Base-by-base conservation (phyloP, 2,888 invertebrate genomes). In the Leptinotarsa haldemani region DNA sequence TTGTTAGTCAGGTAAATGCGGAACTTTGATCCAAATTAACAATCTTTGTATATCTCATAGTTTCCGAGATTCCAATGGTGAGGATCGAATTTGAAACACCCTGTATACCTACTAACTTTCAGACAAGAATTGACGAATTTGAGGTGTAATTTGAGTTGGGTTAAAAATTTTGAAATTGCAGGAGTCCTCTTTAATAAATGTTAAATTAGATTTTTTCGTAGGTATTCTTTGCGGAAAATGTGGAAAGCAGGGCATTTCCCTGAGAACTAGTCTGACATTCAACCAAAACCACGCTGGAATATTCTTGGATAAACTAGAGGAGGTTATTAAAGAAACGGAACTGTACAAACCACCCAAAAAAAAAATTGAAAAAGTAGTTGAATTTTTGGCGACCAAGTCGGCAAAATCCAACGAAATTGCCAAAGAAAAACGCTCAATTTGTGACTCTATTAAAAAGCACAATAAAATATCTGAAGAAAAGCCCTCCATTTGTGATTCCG, bases 211-310 rank as follows among this genome's bases (percentile, higher is more conserved):
- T 67, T 71, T 30, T 78, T 78, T 80, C 85, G 25, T 80, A 94
- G 97, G 97, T 82, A 89, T 99, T 58, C 91, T 95, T 84, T 89
- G 92, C 50, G 98, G 98, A 52, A 94, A 94, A 2, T 97, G 97
- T 85, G 98, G 98, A 9, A 90, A 91, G 0, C 82, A 84, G 2
- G 89, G 95, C 0, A 90, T 99, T 71, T 92, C 99, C 75, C 90
- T 99, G 78, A 90, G 98, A 80, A 98, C 98, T 40, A 93, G 97
- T 52, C 89, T 99, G 66, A 92, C 95, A 70, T 97, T 98, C 86
- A 91, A 93, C 82, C 92, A 93, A 78, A 91, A 93, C 77, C 99
- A 99, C 85, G 95, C 94, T 1, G 92, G 95, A 82, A 93, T 97
- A 79, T 97, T 97, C 87, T 89, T 98, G 80, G 95, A 97, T 82